phyloP scores from a whole-genome alignment of 2,113 vertebrate species.

The Malurus alboscapulatus region DNA sequence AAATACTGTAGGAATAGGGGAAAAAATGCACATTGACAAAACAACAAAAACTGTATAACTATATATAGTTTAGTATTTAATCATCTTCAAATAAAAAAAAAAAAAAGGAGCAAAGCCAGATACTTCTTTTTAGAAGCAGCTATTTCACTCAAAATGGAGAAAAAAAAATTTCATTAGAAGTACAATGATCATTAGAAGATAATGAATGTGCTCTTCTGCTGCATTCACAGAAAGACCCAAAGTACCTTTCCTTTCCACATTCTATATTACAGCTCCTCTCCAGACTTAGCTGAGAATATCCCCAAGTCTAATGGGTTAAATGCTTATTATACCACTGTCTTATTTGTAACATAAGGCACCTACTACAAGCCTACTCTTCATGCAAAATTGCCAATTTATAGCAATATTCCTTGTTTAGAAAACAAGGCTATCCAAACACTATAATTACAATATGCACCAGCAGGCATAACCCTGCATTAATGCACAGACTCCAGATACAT shows the following conservation, averaged over 20 bases:
- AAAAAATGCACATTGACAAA: neutral
- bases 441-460: slow-evolving; percentile 78
- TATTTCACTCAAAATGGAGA: slow-evolving; percentile 19
- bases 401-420: slow-evolving; percentile 83
- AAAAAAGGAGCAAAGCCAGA: slow-evolving; percentile 3
- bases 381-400: slow-evolving; percentile 80
- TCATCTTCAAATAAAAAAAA: neutral
- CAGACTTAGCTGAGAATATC: slow-evolving; percentile 14
- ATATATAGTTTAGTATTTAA: neutral
- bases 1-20: neutral
- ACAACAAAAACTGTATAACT: neutral
- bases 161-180: slow-evolving; percentile 24
- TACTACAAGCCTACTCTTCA: slow-evolving; percentile 71
- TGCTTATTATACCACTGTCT: slow-evolving; percentile 65
- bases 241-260: neutral
- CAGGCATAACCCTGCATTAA: slow-evolving; percentile 78
- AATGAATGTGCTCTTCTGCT: slow-evolving; percentile 1
- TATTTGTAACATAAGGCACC: slow-evolving; percentile 71
- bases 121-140: neutral
- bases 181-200: slow-evolving; percentile 42
- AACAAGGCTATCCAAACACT: slow-evolving; percentile 84
- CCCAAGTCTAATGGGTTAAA: slow-evolving; percentile 64
- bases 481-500: slow-evolving; percentile 78
- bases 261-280: neutral
- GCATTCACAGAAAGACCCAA: neutral